A percentile compares a stretch with the other conserved stretches of the same genome.
Evolutionary conservation across 2,797 vertebrate species (phyloP).

Genomic region (Sphenodon punctatus): DNA sequence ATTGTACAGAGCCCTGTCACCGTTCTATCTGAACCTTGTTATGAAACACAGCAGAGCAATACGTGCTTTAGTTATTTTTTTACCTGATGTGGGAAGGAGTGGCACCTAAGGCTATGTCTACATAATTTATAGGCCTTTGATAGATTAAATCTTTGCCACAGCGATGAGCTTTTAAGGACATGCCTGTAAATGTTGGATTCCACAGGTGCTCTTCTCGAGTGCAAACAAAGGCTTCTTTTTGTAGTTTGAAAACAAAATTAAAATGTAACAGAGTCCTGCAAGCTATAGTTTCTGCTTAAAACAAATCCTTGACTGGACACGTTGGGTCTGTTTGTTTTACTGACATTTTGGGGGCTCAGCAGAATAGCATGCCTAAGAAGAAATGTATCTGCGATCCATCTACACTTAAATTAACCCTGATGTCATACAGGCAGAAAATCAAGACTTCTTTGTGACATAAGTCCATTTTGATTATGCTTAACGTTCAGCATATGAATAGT

Average conservation of each 20-base stretch:
- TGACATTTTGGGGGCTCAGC: slow-evolving; percentile 52
- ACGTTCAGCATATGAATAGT: not conserved
- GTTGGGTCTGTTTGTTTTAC: slow-evolving; percentile 65
- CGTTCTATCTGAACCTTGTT: slow-evolving; percentile 15
- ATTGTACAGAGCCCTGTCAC: slow-evolving; percentile 9
- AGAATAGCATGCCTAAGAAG: slow-evolving; percentile 7
- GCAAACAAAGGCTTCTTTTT: slow-evolving; percentile 74
- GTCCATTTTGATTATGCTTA: not conserved
- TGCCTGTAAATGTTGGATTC: slow-evolving; percentile 76
- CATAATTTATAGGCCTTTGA: slow-evolving; percentile 78
- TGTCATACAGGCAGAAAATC: too few relatives aligned
- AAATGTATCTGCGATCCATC: not conserved
- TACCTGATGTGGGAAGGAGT: slow-evolving; percentile 59
- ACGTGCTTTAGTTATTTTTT: slow-evolving; percentile 49
- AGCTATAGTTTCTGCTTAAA: slow-evolving; percentile 57
- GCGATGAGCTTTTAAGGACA: slow-evolving; percentile 70
- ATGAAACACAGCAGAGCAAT: slow-evolving; percentile 52
- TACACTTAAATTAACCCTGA: not conserved
- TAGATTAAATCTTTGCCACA: slow-evolving; percentile 78
- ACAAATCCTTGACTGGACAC: slow-evolving; percentile 67
- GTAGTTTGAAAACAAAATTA: slow-evolving; percentile 60
- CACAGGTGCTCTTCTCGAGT: slow-evolving; percentile 74
- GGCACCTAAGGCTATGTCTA: slow-evolving; percentile 75
- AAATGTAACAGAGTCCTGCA: slow-evolving; percentile 59
- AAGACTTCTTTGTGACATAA: not conserved